Base-by-base conservation (phyloP, 2,797 vertebrate genomes). In the Brotogeris chrysoptera region DNA sequence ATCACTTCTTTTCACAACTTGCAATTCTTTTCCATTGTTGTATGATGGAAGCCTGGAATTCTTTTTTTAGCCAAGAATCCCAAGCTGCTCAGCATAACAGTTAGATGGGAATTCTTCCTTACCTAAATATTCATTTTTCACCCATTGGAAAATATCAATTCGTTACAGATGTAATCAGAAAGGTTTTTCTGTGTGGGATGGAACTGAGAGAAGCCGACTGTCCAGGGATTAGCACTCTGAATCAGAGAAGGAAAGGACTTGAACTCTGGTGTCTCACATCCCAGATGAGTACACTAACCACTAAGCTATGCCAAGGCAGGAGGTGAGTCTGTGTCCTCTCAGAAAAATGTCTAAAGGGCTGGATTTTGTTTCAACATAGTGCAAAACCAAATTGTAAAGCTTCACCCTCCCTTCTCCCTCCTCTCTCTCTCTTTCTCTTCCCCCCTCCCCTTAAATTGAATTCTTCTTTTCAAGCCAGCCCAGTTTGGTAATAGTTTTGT, bases 391-490 rank as follows among this genome's bases (percentile, higher is more conserved):
- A 60, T 44, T 30, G 38, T 27, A 77, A 87, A 41, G 19, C 24
- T 87, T 74, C 34, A 60, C 4, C 13, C 9, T 5, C 6, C 10
- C 2, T 28, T 13, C 11, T 5, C 19, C 6, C 32, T 14, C 53
- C 12, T n/a, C 52, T 21, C 12, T 32, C 30, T 53, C 16, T 46
- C 47, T 16, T 16, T 7, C 16, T 17, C 10, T 17, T 10, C 6
- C 11, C 17, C 11, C 5, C 6, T 12, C 39, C 39, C 39, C 44
- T 20, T 44, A 44, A 94, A 92, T 38, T 77, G 88, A 91, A 96
- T 95, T 91, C 74, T 93, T 93, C 80, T 83, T 86, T 77, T 78
- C 27, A 70, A 93, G 95, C 93, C 93, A 97, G 86, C 43, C 81
- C 72, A 59, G 27, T 59, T 90, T 74, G 39, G 61, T 96, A 89